These are phyloP conservation scores for Julus scanicus DNA, from an alignment of 2,888 invertebrate genomes.

Conservation along the genomic window DNA sequence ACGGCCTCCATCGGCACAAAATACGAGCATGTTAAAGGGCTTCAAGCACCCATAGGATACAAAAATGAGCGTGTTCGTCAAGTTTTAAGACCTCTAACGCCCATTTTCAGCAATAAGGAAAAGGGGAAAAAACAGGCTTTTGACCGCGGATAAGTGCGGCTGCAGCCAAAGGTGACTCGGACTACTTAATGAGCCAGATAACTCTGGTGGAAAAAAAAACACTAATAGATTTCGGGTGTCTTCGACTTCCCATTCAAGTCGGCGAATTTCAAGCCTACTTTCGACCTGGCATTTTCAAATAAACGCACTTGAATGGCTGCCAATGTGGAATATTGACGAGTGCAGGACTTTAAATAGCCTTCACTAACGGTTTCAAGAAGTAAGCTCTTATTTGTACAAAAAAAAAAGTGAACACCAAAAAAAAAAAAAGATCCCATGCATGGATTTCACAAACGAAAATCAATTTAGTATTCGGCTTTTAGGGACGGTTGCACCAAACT, in stretches of 20 bases:
- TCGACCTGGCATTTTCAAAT: conserved; percentile 33
- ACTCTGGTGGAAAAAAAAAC: not conserved
- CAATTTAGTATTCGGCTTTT: too few species aligned
- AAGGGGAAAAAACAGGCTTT: conserved; percentile 24
- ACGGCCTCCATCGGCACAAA: conserved; percentile 25
- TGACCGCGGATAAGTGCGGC: conserved; percentile 18
- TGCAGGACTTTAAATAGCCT: not conserved
- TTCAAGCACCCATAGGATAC: conserved; percentile 33
- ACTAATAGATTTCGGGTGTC: conserved; percentile 33
- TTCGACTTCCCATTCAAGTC: not conserved
- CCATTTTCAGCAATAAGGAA: conserved; percentile 19
- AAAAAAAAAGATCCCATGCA: not conserved
- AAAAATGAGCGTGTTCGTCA: conserved; percentile 33
- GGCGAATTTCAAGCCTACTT: not conserved
- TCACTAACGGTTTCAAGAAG: conserved; percentile 33
- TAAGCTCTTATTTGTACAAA: not conserved
- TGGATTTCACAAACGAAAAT: not conserved
- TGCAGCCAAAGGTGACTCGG: conserved; percentile 26
- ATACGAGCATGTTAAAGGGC: conserved; percentile 33
- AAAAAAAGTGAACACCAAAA: too few species aligned
- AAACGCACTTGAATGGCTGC: conserved; percentile 33
- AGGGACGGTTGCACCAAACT: too few species aligned
- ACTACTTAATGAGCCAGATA: conserved; percentile 33
- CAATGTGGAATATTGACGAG: conserved; percentile 33
- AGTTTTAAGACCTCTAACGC: conserved; percentile 33